Conservation (phyloP, 2,797 vertebrate species). For the Gila robusta region DNA sequence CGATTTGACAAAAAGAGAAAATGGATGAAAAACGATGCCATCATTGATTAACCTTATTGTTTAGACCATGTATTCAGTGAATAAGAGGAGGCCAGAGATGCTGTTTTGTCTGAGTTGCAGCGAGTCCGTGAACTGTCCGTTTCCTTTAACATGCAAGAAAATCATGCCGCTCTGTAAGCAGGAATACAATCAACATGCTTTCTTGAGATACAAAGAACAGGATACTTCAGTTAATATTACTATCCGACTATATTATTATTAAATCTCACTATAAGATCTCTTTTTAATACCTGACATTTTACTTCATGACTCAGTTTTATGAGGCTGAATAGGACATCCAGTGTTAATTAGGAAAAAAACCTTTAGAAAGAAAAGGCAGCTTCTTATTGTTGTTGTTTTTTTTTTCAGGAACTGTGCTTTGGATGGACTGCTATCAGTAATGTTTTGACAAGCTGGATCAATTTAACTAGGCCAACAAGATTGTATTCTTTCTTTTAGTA, state of each 20-base stretch:
- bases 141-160: neutral
- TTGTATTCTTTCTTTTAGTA: neutral
- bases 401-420: neutral
- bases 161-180: neutral
- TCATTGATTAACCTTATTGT: slow-evolving; percentile 10
- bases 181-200: neutral
- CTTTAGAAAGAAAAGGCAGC: neutral
- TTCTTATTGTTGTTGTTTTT: neutral
- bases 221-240: slow-evolving; percentile 2
- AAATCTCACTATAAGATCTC: neutral
- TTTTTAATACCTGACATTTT: neutral
- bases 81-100: neutral
- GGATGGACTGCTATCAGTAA: slow-evolving; percentile 7
- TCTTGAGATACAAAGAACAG: neutral
- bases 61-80: slow-evolving; percentile 5
- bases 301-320: slow-evolving; percentile 13
- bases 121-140: neutral
- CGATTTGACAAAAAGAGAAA: neutral
- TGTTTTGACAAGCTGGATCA: slow-evolving; percentile 38
- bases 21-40: neutral
- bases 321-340: neutral
- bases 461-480: slow-evolving; percentile 2
- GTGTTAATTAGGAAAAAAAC: neutral
- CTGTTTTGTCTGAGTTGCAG: slow-evolving; percentile 9
- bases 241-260: neutral